Percentiles rank a stretch among this genome's conserved stretches.
These are phyloP conservation scores for Nesoenas mayeri DNA, from an alignment of 2,113 vertebrate species.

Conservation along the genomic window DNA sequence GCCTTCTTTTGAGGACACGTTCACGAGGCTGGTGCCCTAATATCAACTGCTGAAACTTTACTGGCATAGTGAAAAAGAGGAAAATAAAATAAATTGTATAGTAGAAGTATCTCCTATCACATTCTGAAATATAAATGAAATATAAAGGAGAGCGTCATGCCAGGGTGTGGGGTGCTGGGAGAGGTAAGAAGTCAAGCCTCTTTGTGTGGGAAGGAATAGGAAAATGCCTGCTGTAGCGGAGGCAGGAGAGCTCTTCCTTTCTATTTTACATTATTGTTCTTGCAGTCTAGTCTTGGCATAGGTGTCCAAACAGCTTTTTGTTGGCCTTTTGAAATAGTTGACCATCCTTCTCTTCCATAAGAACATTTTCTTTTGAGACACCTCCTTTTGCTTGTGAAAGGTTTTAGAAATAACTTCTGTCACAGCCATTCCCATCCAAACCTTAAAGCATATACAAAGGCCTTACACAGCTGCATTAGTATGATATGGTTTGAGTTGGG, in stretches of 20 bases:
- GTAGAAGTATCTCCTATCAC: background rate
- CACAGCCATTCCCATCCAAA: background rate
- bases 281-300: background rate
- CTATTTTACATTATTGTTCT: background rate
- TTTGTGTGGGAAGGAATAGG: background rate
- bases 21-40: background rate
- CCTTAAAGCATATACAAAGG: background rate
- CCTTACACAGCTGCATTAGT: background rate
- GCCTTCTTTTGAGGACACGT: background rate
- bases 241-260: background rate
- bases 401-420: background rate
- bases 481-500: background rate
- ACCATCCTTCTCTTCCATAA: background rate
- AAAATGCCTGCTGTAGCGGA: background rate
- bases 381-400: background rate
- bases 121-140: background rate
- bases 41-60: background rate
- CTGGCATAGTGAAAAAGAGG: background rate
- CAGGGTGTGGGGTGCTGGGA: accelerated
- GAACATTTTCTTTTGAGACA: background rate
- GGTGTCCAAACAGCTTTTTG: background rate
- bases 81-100: background rate
- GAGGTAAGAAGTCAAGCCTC: background rate
- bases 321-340: background rate
- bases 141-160: background rate